Evolutionary conservation across 2,888 invertebrate genomes (phyloP), one percentile per base, ranked within the genome.

Genomic region (Lymantria dispar): DNA sequence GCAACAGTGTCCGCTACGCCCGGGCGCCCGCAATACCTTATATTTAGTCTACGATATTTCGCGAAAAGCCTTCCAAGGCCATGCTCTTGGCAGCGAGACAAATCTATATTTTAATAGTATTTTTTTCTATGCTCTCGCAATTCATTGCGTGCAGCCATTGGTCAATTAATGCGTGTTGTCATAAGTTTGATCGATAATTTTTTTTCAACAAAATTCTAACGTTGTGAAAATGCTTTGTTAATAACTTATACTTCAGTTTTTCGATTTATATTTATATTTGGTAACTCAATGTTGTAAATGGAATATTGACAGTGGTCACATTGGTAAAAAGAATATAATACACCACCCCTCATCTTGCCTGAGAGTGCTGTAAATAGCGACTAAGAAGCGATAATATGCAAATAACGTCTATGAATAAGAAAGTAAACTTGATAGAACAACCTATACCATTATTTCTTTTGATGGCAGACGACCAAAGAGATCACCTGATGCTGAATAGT

Each of bases 51-150:
- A 54, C 50, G 59, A 53, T 54, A 64, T 64, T 85, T 85, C 79
- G 83, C 85, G 84, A 65, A 85, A 87, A 76, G 68, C 54, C 64
- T 64, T 56, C 68, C 85, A 88, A 88, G 89, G 89, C 78, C 82
- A 62, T 68, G 74, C 68, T 74, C 76, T 80, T 77, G 78, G 76
- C 67, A 72, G 78, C 84, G 88, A 82, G 78, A 85, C 89, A 82
- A 89, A 89, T 89, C 81, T 81, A 79, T 78, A 78, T 76, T 76
- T 84, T 82, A 80, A 79, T 78, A 80, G 74, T 68, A 64, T 75
- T 68, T 64, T 65, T 70, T 77, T 74, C 71, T 71, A 41, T 43
- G 43, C 52, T 73, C 69, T 79, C 74, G 81, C 82, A 76, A 74
- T 53, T 54, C 54, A 50, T 85, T 84, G 85, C 86, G 85, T 85